Conservation (phyloP, 2,797 vertebrate species). For the Cyclura pinguis region DNA sequence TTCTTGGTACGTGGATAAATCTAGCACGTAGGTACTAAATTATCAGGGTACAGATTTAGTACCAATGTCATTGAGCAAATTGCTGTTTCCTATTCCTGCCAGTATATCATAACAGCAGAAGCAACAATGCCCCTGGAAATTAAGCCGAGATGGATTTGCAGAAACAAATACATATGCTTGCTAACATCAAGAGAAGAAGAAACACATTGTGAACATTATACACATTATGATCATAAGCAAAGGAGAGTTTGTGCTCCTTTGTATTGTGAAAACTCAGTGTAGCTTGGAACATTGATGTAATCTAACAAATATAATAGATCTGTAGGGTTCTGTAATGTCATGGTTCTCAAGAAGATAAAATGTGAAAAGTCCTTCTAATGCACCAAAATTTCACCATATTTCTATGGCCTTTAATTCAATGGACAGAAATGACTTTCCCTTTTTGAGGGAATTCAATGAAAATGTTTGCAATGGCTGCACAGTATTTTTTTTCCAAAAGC, state of each 20-base stretch:
- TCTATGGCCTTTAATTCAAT: neutral
- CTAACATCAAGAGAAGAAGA: neutral
- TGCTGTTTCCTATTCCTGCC: constrained; percentile 9
- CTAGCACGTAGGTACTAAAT: neutral
- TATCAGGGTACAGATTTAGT: constrained; percentile 26
- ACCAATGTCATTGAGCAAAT: constrained; percentile 19
- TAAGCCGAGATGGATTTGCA: accelerated
- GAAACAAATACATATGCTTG: neutral
- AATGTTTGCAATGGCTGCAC: no score
- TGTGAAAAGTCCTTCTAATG: neutral
- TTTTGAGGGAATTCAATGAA: no score
- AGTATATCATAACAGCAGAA: constrained; percentile 30
- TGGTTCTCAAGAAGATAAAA: neutral
- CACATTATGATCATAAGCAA: neutral
- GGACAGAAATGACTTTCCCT: neutral
- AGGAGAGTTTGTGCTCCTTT: neutral
- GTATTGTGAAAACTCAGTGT: neutral
- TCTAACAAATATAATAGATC: no score
- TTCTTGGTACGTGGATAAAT: constrained; percentile 9
- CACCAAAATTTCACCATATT: neutral
- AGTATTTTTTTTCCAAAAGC: neutral
- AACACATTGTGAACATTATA: neutral
- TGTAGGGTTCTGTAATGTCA: neutral
- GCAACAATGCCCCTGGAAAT: neutral
- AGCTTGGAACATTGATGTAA: neutral